A percentile compares a stretch with the other conserved stretches of the same genome.
phyloP scores from a whole-genome alignment of 2,888 invertebrate species.

The Auanema freiburgensis region DNA sequence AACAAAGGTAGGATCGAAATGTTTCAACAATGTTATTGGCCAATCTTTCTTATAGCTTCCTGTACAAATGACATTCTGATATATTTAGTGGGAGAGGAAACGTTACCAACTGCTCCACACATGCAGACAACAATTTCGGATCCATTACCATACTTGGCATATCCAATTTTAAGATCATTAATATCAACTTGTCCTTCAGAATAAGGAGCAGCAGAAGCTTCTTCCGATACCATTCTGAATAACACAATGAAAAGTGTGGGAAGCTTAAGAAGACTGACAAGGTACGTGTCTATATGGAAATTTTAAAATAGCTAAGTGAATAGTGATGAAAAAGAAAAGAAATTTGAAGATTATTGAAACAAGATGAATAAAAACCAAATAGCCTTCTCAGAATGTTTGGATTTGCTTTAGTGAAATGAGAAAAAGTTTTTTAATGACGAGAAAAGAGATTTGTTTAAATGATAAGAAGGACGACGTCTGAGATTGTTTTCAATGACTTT shows the following conservation, averaged over 20 bases:
- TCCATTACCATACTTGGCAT: slow-evolving; percentile 43
- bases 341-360: background rate
- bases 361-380: too few relatives aligned
- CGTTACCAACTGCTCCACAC: slow-evolving; percentile 48
- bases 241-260: too few relatives aligned
- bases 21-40: slow-evolving; percentile 51
- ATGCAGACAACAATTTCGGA: slow-evolving; percentile 42
- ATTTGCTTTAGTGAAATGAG: too few relatives aligned
- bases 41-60: slow-evolving; percentile 61
- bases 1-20: slow-evolving; percentile 54
- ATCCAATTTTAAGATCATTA: slow-evolving; percentile 41
- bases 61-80: slow-evolving; percentile 15
- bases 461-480: too few relatives aligned
- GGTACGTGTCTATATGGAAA: too few relatives aligned
- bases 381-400: too few relatives aligned
- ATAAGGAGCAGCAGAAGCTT: slow-evolving; percentile 8
- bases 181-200: slow-evolving; percentile 31
- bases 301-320: too few relatives aligned
- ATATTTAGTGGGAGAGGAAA: background rate
- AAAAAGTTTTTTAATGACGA: too few relatives aligned
- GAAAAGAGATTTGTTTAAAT: too few relatives aligned
- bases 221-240: too few relatives aligned
- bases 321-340: background rate
- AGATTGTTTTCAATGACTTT: too few relatives aligned
- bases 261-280: too few relatives aligned